A percentile compares a stretch with the other conserved stretches of the same genome.
Conservation (phyloP, 2,888 invertebrate genomes). For the Clistopyga incitator region DNA sequence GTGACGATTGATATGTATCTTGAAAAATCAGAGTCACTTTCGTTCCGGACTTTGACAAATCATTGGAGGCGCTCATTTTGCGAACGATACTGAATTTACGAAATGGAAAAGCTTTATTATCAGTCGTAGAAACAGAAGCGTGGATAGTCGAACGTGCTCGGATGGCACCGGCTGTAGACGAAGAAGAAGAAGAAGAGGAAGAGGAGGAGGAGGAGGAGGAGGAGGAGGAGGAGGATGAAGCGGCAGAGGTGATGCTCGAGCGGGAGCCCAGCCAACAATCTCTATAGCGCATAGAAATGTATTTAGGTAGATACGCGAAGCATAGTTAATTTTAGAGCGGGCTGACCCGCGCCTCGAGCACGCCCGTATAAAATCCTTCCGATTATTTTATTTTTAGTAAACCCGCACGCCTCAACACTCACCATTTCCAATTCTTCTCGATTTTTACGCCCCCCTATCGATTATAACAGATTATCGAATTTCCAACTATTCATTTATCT, state of each 20-base stretch:
- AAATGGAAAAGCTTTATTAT: slow-evolving; percentile 21
- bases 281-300: slow-evolving; percentile 77
- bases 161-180: background rate
- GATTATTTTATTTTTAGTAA: slow-evolving; percentile 82
- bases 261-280: slow-evolving; percentile 78
- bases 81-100: slow-evolving; percentile 16
- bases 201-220: background rate
- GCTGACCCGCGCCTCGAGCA: slow-evolving; percentile 78
- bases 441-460: slow-evolving; percentile 1
- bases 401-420: slow-evolving; percentile 58
- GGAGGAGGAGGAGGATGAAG: slow-evolving; percentile 14
- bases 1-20: background rate
- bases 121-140: slow-evolving; percentile 15
- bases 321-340: slow-evolving; percentile 79
- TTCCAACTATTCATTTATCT: background rate
- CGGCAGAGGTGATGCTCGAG: slow-evolving; percentile 19
- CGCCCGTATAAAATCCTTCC: slow-evolving; percentile 79
- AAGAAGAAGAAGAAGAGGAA: slow-evolving; percentile 8
- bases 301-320: slow-evolving; percentile 80
- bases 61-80: background rate
- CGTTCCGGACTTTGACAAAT: background rate
- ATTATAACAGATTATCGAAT: slow-evolving; percentile 26
- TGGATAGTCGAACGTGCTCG: slow-evolving; percentile 20
- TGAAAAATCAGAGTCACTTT: slow-evolving; percentile 1
- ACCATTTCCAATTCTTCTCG: slow-evolving; percentile 33